Base-by-base conservation (phyloP, 2,113 vertebrate genomes). In the Triplophysa siluroides region DNA sequence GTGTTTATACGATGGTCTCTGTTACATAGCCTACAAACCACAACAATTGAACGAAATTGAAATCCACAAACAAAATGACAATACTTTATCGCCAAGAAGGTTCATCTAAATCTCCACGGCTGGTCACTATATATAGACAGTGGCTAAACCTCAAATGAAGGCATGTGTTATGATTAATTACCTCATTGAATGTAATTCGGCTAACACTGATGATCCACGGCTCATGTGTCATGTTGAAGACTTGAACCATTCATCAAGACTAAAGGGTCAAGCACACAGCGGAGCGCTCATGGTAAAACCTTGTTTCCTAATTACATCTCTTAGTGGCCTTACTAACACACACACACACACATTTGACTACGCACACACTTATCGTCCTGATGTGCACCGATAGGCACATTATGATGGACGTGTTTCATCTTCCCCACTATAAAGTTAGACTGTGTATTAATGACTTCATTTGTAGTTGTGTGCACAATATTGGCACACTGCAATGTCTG, bases 131-230 rank as follows among this genome's bases (percentile, higher is more conserved):
- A 81, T 24, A 45, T 43, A 6, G 50, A 38, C 24, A 81, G 43
- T 80, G 86, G 85, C 89, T 86, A 80, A 72, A 78, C 75, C 21
- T 83, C 90, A 92, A 92, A 92, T 92, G 91, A 92, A 89, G 90
- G 85, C 83, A 66, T 80, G 52, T 67, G 86, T 83, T 85, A 87
- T 92, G 92, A 92, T 93, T 92, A 92, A 93, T 93, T 85, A 86
- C 89, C 84, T 77, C 72, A 67, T 85, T 78, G 74, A 78, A 77
- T 64, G 71, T 82, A 81, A 70, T 84, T 86, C 86, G 78, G 70
- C 81, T 86, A 88, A 90, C 90, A 88, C 83, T 86, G 87, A 91
- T 86, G 90, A 79, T 83, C 85, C 86, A 81, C 54, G 82, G 87
- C 87, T 88, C 85, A 85, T 71, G 78, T 85, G 88, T 87, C 86